Evolutionary conservation across 1,140 invertebrate species (phyloP).

Genomic region (Drosophila aff.): DNA sequence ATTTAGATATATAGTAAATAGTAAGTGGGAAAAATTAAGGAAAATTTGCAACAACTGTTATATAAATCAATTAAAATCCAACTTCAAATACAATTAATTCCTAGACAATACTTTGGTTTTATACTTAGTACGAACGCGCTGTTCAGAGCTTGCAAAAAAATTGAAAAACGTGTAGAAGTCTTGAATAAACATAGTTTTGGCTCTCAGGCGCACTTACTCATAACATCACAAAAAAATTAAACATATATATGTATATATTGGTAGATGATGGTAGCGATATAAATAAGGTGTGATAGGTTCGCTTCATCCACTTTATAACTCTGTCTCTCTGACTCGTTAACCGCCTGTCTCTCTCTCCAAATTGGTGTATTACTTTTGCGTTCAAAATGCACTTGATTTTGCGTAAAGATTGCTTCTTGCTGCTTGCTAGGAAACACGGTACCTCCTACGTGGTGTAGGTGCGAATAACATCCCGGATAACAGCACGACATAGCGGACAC

Average conservation of each 20-base stretch:
- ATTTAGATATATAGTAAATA: constrained; percentile 45
- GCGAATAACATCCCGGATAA: constrained; percentile 97
- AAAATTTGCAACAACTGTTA: constrained; percentile 73
- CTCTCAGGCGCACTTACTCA: constrained; percentile 63
- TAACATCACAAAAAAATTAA: constrained; percentile 83
- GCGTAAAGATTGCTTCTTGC: constrained; percentile 50
- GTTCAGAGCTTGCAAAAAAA: constrained; percentile 51
- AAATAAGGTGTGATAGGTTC: constrained; percentile 49
- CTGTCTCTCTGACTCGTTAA: constrained; percentile 17
- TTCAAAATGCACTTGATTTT: constrained; percentile 62
- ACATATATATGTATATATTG: constrained; percentile 42
- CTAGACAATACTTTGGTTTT: constrained; percentile 76
- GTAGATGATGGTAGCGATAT: constrained; percentile 25
- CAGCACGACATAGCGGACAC: constrained; percentile 96
- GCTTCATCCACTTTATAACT: constrained; percentile 16
- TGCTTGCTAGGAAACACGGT: constrained; percentile 40
- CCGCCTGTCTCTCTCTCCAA: constrained; percentile 37
- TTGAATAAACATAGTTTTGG: constrained; percentile 52
- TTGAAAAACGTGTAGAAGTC: constrained; percentile 40
- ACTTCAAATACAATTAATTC: constrained; percentile 42
- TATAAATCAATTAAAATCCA: constrained; percentile 22
- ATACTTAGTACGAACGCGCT: constrained; percentile 28
- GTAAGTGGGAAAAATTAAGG: constrained; percentile 62
- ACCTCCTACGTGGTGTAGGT: constrained; percentile 94
- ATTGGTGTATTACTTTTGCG: constrained; percentile 16